phyloP scores from a whole-genome alignment of 2,113 vertebrate genomes.

The Prochilodus magdalenae region DNA sequence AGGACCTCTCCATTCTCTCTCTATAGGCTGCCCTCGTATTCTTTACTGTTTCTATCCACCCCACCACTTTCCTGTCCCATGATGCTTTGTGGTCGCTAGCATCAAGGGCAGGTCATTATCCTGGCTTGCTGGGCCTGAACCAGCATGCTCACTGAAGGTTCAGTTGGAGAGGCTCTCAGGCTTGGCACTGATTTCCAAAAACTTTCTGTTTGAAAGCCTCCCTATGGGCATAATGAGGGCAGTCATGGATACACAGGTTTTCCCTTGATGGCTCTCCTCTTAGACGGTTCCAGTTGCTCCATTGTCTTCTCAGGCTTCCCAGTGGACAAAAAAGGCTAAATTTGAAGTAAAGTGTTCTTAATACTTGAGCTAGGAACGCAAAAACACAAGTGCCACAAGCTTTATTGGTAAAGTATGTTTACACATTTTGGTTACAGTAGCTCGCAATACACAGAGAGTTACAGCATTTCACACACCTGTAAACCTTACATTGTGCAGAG shows the following conservation, averaged over 20 bases:
- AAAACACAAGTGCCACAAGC: not conserved
- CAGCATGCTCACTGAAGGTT: slow-evolving; percentile 42
- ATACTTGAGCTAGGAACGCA: slow-evolving; percentile 29
- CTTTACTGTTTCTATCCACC: slow-evolving; percentile 29
- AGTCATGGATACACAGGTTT: slow-evolving; percentile 56
- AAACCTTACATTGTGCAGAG: too few relatives aligned
- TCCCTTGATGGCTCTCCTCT: slow-evolving; percentile 45
- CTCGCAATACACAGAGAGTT: too few relatives aligned
- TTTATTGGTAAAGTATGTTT: too few relatives aligned
- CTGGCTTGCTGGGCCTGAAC: slow-evolving; percentile 61
- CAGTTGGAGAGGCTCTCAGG: slow-evolving; percentile 41
- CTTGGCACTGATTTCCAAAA: slow-evolving; percentile 47
- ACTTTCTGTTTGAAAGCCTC: slow-evolving; percentile 52
- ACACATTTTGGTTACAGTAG: too few relatives aligned
- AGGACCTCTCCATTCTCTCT: slow-evolving; percentile 10
- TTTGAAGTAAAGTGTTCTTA: slow-evolving; percentile 26
- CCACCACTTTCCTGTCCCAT: slow-evolving; percentile 30
- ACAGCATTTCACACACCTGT: too few relatives aligned
- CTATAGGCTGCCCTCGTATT: not conserved
- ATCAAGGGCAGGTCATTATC: slow-evolving; percentile 58
- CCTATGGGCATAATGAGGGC: slow-evolving; percentile 54
- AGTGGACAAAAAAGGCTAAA: slow-evolving; percentile 32
- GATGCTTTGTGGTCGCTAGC: slow-evolving; percentile 37
- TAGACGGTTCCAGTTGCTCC: slow-evolving; percentile 38
- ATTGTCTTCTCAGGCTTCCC: slow-evolving; percentile 27